Percentiles rank a stretch among this genome's conserved stretches.
phyloP scores from a whole-genome alignment of 2,113 vertebrate species.

The Geococcyx californianus region DNA sequence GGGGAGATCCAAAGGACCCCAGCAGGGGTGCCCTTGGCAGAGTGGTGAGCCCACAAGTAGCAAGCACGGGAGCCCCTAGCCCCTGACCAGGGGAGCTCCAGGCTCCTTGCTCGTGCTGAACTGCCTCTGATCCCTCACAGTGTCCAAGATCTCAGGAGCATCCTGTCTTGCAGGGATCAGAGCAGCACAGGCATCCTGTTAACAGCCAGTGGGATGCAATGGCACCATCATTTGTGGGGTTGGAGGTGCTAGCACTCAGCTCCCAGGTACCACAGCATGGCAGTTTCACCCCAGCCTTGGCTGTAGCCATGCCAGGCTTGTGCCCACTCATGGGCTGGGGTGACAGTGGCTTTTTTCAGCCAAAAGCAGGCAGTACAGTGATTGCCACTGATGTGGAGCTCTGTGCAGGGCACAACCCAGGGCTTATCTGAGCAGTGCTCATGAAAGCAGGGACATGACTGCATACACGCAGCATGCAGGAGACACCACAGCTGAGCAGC shows the following conservation, averaged over 20 bases:
- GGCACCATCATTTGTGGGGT: fast-evolving
- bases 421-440: not conserved
- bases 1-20: conserved; percentile 16
- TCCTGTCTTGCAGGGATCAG: fast-evolving
- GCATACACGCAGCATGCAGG: fast-evolving
- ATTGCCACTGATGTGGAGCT: not conserved
- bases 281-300: not conserved
- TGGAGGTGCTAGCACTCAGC: not conserved
- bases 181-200: not conserved
- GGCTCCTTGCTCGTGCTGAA: fast-evolving
- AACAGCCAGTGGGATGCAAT: not conserved
- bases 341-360: fast-evolving
- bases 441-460: fast-evolving
- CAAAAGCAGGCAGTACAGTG: fast-evolving
- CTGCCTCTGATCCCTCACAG: not conserved
- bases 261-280: fast-evolving
- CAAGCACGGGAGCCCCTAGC: not conserved
- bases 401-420: fast-evolving
- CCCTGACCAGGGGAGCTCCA: not conserved
- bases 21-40: not conserved
- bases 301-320: fast-evolving
- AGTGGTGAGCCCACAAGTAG: not conserved
- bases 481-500: not conserved
- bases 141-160: not conserved
- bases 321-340: fast-evolving